Conservation (phyloP, 2,113 vertebrate species). For the Pygathrix nemaeus region DNA sequence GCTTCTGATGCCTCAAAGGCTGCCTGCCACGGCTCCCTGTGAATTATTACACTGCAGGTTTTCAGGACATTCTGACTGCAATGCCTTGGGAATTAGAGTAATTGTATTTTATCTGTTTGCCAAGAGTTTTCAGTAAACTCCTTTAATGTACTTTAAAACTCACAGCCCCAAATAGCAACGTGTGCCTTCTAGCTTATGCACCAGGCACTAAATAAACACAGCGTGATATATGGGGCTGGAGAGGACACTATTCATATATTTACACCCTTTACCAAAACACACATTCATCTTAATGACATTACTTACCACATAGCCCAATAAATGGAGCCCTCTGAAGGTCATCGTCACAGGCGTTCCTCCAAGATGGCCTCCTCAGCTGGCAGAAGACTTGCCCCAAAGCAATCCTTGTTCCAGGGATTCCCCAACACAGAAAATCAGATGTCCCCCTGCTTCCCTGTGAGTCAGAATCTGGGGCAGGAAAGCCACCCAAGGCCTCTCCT, state of each 20-base stretch:
- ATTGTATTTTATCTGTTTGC: slow-evolving; percentile 79
- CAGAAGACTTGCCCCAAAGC: neutral
- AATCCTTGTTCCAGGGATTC: neutral
- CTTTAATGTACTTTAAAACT: slow-evolving; percentile 59
- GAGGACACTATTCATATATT: slow-evolving; percentile 64
- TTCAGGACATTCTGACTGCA: slow-evolving; percentile 51
- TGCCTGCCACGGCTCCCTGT: slow-evolving; percentile 31
- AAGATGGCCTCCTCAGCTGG: neutral
- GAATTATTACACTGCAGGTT: slow-evolving; percentile 70
- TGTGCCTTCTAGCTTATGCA: slow-evolving; percentile 42
- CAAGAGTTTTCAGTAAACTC: slow-evolving; percentile 70
- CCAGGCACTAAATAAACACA: slow-evolving; percentile 55
- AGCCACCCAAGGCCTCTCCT: neutral
- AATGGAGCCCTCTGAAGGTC: slow-evolving; percentile 58
- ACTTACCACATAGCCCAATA: neutral
- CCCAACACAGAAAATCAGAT: neutral
- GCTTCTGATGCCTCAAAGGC: slow-evolving; percentile 40
- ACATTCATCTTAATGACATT: slow-evolving; percentile 70
- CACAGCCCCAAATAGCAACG: slow-evolving; percentile 49
- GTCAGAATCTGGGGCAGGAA: neutral
- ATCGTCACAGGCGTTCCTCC: neutral
- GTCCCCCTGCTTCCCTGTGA: neutral
- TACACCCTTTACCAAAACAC: slow-evolving; percentile 69
- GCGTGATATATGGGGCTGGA: slow-evolving; percentile 64
- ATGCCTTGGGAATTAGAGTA: slow-evolving; percentile 62